A percentile compares a stretch with the other conserved stretches of the same genome.
phyloP scores from a whole-genome alignment of 23 tunicate species.

The Clavelina lepadiformis region DNA sequence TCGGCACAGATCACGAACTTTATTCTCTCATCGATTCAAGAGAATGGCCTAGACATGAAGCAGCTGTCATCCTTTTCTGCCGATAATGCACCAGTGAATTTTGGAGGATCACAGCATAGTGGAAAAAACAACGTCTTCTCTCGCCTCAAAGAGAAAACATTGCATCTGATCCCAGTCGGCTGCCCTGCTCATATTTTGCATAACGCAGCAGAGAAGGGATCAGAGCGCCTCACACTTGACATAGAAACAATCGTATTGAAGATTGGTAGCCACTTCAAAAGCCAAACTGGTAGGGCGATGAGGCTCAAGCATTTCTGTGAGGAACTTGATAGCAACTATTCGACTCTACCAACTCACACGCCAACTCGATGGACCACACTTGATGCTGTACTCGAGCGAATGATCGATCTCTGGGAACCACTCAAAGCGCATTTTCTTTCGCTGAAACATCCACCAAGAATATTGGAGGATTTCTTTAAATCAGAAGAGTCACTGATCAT shows the following conservation, averaged over 20 bases:
- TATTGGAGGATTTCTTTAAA: constrained; percentile 46
- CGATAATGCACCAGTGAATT: constrained; percentile 49
- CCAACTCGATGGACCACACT: constrained; percentile 43
- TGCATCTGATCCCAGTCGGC: constrained; percentile 34
- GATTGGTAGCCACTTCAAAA: constrained; percentile 34
- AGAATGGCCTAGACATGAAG: constrained; percentile 21
- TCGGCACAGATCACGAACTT: constrained; percentile 27
- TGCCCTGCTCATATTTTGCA: constrained; percentile 33
- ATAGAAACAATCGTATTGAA: constrained; percentile 42
- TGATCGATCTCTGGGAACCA: constrained; percentile 61
- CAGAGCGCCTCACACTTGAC: too few relatives aligned
- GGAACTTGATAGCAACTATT: constrained; percentile 20
- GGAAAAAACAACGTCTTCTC: constrained; percentile 39
- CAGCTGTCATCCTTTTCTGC: constrained; percentile 38
- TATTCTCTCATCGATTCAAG: constrained; percentile 30
- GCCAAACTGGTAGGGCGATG: constrained; percentile 30
- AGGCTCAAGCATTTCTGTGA: constrained; percentile 37
- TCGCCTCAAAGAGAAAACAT: constrained; percentile 32
- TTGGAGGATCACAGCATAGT: constrained; percentile 34
- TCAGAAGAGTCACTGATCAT: constrained; percentile 42
- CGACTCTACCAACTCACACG: constrained; percentile 23
- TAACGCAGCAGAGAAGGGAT: constrained; percentile 37
- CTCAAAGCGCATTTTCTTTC: constrained; percentile 42
- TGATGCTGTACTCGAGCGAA: constrained; percentile 43
- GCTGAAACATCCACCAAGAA: constrained; percentile 43